phyloP scores from a whole-genome alignment of 2,888 invertebrate species.

The Cyclophora punctaria region DNA sequence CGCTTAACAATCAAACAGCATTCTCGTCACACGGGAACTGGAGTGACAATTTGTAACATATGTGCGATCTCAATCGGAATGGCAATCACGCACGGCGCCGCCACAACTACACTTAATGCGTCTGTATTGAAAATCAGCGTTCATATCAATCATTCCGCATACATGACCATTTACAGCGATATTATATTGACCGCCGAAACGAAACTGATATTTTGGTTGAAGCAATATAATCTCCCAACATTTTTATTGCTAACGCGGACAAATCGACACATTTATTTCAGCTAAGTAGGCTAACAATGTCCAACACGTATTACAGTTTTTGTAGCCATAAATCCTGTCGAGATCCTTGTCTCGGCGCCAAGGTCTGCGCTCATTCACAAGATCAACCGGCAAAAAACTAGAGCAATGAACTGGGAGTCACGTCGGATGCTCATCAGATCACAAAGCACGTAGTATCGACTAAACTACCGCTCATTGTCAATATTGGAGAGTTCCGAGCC shows the following conservation, averaged over 20 bases:
- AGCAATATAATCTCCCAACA: conserved; percentile 29
- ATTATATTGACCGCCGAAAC: conserved; percentile 37
- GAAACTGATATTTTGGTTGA: conserved; percentile 32
- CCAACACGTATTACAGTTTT: conserved; percentile 36
- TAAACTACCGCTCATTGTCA: conserved; percentile 74
- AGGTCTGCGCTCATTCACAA: conserved; percentile 66
- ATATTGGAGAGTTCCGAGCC: conserved; percentile 64
- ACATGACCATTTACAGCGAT: conserved; percentile 43
- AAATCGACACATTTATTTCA: conserved; percentile 22
- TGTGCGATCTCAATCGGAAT: conserved; percentile 62
- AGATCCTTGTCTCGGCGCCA: conserved; percentile 53
- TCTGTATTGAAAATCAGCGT: conserved; percentile 63
- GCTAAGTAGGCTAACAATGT: conserved; percentile 24
- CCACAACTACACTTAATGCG: conserved; percentile 59
- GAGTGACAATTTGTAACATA: conserved; percentile 65
- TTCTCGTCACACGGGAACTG: conserved; percentile 59
- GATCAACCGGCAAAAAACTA: conserved; percentile 68
- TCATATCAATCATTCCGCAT: conserved; percentile 35
- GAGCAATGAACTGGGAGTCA: conserved; percentile 71
- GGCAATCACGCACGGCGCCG: conserved; percentile 62
- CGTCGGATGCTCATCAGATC: conserved; percentile 63
- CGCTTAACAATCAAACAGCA: conserved; percentile 19
- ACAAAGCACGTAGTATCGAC: conserved; percentile 63
- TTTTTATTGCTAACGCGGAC: conserved; percentile 22
- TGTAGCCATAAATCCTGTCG: conserved; percentile 49